Evolutionary conservation across 2,888 invertebrate genomes (phyloP).

Genomic region (Rotaria magnacalcarata): DNA sequence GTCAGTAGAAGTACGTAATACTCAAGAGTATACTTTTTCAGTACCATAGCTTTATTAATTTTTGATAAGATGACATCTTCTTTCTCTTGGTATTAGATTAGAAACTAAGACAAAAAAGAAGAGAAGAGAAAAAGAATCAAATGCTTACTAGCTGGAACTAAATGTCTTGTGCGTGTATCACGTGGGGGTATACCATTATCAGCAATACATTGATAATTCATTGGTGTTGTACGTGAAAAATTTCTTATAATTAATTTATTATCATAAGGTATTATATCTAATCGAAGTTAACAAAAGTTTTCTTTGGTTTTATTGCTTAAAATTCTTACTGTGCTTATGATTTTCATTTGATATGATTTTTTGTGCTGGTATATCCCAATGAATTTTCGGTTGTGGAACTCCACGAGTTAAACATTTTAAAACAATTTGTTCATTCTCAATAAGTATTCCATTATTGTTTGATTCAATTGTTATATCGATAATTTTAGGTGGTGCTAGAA

Average conservation of each 20-base stretch:
- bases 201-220: slow-evolving; percentile 31
- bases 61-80: slow-evolving; percentile 16
- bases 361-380: background rate
- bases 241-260: background rate
- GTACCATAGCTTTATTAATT: background rate
- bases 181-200: slow-evolving; percentile 32
- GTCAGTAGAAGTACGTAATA: background rate
- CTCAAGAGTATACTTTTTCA: background rate
- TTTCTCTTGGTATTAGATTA: background rate
- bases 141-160: slow-evolving; percentile 28
- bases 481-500: slow-evolving; percentile 26
- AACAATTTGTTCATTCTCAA: slow-evolving; percentile 3
- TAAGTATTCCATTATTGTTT: slow-evolving; percentile 15
- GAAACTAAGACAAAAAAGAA: background rate
- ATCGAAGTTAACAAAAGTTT: background rate
- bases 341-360: background rate
- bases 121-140: background rate
- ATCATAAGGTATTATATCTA: background rate
- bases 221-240: slow-evolving; percentile 25
- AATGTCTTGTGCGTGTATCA: background rate
- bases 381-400: background rate
- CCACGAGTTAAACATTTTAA: slow-evolving; percentile 18
- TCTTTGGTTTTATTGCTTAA: background rate
- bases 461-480: slow-evolving; percentile 21
- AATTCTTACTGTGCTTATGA: background rate